Base-by-base conservation (phyloP, 2,113 vertebrate genomes). In the Thymallus thymallus region DNA sequence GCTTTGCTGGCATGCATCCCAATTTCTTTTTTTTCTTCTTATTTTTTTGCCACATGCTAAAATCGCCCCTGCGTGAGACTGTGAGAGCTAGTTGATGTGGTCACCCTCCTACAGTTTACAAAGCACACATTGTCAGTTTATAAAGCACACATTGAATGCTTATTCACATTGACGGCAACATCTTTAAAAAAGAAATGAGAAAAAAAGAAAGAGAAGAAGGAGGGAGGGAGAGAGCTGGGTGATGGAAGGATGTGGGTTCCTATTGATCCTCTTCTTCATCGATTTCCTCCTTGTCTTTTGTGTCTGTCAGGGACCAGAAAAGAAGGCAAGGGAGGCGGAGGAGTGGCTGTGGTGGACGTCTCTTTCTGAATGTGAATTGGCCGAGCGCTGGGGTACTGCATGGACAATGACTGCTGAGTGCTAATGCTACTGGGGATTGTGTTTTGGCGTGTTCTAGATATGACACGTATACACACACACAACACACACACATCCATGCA, bases 281-380 rank as follows among this genome's bases (percentile, higher is more conserved):
- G 88, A 90, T 91, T 92, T 84, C 76, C 80, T 82, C 71, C 79
- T 41, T 41, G 35, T 41, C 84, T 41, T 41, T 41, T 41, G 79
- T 84, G 75, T 82, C 67, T 77, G 82, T 85, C 75, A 71, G 79
- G 45, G 69, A 76, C 77, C 77, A 51, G 48, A 79, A 87, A 84
- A 80, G 79, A 85, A 72, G 69, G 71, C 76, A 72, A 77, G 80
- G 76, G 78, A 84, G 75, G 77, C 12, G 6, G 77, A 48, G 81
- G 73, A 48, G 80, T 75, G 85, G 81, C 80, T 85, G 78, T 76
- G 74, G 48, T 81, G 82, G 83, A 84, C 75, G 73, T 82, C 81
- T 45, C 10, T 80, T 78, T 87, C 89, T 90, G 88, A 90, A 89
- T 89, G 85, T 80, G 87, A 90, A 90, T 84, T 78, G 87, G 76